Percentiles rank a stretch among this genome's conserved stretches.
Conservation (phyloP, 2,113 vertebrate species). For the Asarcornis scutulata region DNA sequence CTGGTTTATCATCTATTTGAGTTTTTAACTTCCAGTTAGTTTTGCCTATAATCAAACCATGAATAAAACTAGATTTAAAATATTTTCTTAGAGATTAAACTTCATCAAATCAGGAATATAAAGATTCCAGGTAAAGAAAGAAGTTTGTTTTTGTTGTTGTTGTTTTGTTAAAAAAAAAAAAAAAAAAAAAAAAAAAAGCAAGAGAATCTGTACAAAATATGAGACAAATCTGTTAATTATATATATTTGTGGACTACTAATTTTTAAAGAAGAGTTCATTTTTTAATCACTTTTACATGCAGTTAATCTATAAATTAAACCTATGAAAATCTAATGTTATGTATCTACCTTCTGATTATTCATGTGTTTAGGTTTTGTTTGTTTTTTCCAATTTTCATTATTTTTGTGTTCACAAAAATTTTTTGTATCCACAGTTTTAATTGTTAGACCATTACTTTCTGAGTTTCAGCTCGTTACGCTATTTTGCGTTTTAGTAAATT, state of each 20-base stretch:
- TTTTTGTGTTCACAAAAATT: not conserved
- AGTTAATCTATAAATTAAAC: not conserved
- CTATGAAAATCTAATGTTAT: not conserved
- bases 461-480: not conserved
- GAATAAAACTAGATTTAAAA: not conserved
- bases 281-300: not conserved
- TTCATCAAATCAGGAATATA: not conserved
- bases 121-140: not conserved
- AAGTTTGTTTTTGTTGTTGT: not conserved
- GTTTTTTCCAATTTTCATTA: not conserved
- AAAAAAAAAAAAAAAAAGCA: too few species aligned
- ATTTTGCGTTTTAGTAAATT: not conserved
- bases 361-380: too few species aligned
- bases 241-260: not conserved
- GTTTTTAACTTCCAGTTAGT: not conserved
- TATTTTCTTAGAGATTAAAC: not conserved
- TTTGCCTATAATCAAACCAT: not conserved
- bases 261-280: not conserved
- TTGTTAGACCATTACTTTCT: not conserved
- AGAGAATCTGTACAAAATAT: not conserved
- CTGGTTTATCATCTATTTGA: not conserved
- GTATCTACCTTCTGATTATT: not conserved
- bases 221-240: not conserved
- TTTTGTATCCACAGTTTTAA: not conserved
- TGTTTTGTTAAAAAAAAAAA: not conserved